Evolutionary conservation across 1,140 invertebrate genomes (phyloP), one percentile per base, ranked within the genome.

Genomic region (Lethrus apterus): DNA sequence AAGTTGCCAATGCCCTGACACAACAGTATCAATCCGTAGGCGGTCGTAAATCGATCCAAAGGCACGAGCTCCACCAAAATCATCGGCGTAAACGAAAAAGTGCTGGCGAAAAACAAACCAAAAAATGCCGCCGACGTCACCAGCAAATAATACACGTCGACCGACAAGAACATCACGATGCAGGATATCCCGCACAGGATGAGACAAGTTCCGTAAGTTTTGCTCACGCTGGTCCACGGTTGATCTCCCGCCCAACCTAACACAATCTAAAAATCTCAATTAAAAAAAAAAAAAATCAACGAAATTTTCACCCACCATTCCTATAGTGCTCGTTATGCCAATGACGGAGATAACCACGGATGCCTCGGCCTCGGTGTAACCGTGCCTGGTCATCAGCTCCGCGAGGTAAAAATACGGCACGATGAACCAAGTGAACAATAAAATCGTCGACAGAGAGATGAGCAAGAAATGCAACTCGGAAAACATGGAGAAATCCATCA

Each of bases 171-270:
- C 67, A 91, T 85, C 3, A 82, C 60, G 13, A 79, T 68, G 7
- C 81, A 82, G 0, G 81, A 75, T 1, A 80, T 56, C 1, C 88
- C 89, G 54, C 87, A 90, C 0, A 85, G 52, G 2, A 85, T 63
- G 50, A 91, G 78, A 54, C 85, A 91, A 11, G 79, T 58, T 0
- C 84, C 80, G 64, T 91, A 92, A 1, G 86, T 82, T 56, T 89
- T 81, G 21, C 78, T 82, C 8, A 89, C 80, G 63, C 88, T 85
- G 65, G 89, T 81, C 88, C 86, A 91, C 0, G 83, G 71, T 55
- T 84, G 78, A 67, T 96, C 93, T 2, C 92, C 92, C 24, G 92
- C 76, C 76, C 88, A 93, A 1, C 93, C 93, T 17, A 93, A 74
- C 10, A 79, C 73, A 19, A 94, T 74, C 83, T 91, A 70, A 41